Conservation (phyloP, 2,797 vertebrate species). For the Bufotes viridis region DNA sequence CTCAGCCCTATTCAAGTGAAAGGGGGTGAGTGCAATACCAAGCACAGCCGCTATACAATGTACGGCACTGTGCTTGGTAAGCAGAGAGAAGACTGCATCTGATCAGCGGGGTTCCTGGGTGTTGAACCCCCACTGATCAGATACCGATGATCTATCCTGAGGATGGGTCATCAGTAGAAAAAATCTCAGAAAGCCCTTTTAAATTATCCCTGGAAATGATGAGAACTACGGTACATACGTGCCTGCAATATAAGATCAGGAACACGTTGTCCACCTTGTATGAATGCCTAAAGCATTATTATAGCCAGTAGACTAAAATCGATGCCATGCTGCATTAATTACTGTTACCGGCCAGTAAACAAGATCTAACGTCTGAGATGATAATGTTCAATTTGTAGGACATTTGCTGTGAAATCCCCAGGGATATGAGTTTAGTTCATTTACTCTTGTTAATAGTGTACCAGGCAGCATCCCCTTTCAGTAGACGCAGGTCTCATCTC, state of each 20-base stretch:
- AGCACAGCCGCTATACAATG: too few relatives aligned
- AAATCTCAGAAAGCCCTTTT: too few relatives aligned
- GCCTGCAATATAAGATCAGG: not conserved
- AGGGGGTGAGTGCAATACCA: too few relatives aligned
- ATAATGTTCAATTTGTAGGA: not conserved
- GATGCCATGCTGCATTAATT: not conserved
- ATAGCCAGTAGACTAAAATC: not conserved
- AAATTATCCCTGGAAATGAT: too few relatives aligned
- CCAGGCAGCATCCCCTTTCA: not conserved
- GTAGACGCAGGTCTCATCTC: slow-evolving; percentile 25
- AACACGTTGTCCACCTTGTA: not conserved
- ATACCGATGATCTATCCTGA: too few relatives aligned
- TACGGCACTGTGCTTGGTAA: too few relatives aligned
- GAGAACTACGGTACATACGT: too few relatives aligned
- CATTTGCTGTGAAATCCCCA: not conserved
- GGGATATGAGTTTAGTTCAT: not conserved
- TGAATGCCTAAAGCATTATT: not conserved
- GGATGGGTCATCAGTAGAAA: too few relatives aligned
- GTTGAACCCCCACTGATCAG: too few relatives aligned
- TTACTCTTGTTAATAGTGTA: not conserved
- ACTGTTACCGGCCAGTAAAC: not conserved
- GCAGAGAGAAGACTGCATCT: too few relatives aligned
- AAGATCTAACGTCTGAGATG: not conserved
- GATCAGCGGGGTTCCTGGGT: too few relatives aligned
- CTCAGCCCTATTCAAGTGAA: too few relatives aligned